Percentiles rank a stretch among this genome's conserved stretches.
phyloP scores from a whole-genome alignment of 2,113 vertebrate species.

The Antechinus stuartii region DNA sequence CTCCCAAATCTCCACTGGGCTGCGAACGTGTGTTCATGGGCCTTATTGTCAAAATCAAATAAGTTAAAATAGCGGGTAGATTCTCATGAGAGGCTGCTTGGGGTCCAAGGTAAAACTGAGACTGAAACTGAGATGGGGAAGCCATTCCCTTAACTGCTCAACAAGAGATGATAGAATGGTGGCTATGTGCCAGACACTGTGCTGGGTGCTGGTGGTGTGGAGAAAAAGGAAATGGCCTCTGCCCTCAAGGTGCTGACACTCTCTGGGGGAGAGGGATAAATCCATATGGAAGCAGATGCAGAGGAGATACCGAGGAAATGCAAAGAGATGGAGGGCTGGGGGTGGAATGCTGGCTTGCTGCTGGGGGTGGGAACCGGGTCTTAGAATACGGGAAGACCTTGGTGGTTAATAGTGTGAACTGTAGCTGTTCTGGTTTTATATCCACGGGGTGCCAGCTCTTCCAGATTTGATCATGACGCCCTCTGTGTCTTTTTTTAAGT shows the following conservation, averaged over 20 bases:
- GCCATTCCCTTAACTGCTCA: background rate
- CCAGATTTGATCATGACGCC: background rate
- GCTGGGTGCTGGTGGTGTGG: background rate
- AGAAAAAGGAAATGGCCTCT: background rate
- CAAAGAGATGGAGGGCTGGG: background rate
- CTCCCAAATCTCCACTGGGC: background rate
- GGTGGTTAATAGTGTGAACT: background rate
- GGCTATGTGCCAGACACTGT: background rate
- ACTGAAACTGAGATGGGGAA: background rate
- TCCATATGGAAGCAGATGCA: background rate
- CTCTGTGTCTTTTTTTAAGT: background rate
- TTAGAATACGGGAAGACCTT: background rate
- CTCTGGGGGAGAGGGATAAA: background rate
- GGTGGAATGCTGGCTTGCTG: background rate
- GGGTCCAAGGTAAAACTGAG: background rate
- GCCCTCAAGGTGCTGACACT: background rate
- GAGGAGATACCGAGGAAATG: background rate
- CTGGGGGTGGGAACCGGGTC: no score
- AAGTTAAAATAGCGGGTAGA: background rate
- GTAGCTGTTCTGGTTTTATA: background rate
- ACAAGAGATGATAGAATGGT: background rate
- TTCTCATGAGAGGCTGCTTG: background rate
- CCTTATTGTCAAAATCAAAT: background rate
- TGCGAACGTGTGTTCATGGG: conserved; percentile 18
- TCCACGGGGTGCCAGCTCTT: background rate